Evolutionary conservation across 2,888 invertebrate species (phyloP), one percentile per base, ranked within the genome.

Genomic region (Lutraria lutraria): DNA sequence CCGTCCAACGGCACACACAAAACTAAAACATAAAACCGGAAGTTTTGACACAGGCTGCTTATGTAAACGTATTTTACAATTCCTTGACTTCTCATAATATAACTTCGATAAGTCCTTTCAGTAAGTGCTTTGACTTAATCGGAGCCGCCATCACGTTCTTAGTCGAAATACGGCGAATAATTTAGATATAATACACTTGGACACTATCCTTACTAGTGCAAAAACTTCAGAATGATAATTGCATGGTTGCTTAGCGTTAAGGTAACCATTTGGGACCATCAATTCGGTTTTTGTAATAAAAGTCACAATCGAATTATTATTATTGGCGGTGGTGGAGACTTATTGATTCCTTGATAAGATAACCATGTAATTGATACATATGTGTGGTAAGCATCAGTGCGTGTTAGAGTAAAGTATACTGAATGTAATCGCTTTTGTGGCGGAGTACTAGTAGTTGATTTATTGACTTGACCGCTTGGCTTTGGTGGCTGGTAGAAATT

Each of bases 331-430:
- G n/a, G n/a, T 6, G n/a, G 63, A n/a, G 63, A n/a, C n/a, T 63
- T 63, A 63, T 63, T n/a, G 63, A 63, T 63, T 63, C n/a, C 63
- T 63, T n/a, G 63, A 63, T 63, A 63, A 63, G 19, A 56, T 56
- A 56, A 56, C 56, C 6, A 12, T 56, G 19, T 19, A 2, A 56
- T 19, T 56, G 19, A 19, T 56, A 56, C 16, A 8, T 56, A 56
- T 56, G 56, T 56, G 19, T 56, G 56, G 56, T 56, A 8, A 56
- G 12, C 56, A 56, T 19, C 19, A 56, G 3, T 56, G 56, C 56
- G 12, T 56, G 56, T 56, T 56, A 8, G 56, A 56, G 19, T 3
- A 56, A 43, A 19, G 56, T 56, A 16, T 15, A 56, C 16, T 56
- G 16, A 56, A 56, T 56, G 15, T 56, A 56, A 56, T 56, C 19